Conservation (phyloP, 2,888 invertebrate species). For the Prosopocoilus inquinatus region DNA sequence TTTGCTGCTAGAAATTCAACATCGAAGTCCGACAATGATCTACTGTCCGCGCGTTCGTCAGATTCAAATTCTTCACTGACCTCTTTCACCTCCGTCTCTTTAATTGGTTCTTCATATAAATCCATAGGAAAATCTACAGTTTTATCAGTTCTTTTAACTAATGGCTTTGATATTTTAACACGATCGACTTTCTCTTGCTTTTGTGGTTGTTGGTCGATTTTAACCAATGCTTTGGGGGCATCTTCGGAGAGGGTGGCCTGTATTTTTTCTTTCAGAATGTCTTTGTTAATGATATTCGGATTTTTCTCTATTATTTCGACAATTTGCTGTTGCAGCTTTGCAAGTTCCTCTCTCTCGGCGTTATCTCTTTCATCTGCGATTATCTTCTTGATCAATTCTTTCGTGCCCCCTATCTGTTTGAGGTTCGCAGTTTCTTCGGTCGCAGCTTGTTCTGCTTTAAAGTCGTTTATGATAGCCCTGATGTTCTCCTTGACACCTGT, state of each 20-base stretch:
- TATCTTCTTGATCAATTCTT: conserved; percentile 38
- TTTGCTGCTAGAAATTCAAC: conserved; percentile 42
- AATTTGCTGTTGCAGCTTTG: conserved; percentile 51
- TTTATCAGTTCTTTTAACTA: neutral
- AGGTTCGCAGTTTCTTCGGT: conserved; percentile 20
- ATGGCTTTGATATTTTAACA: conserved; percentile 3
- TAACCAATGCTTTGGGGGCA: conserved; percentile 15
- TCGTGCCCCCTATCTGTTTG: conserved; percentile 21
- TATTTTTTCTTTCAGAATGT: conserved; percentile 51
- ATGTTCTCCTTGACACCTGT: conserved; percentile 25
- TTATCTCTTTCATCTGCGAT: conserved; percentile 49
- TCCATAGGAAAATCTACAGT: conserved; percentile 1
- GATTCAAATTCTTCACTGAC: conserved; percentile 13
- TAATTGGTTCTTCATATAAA: conserved; percentile 1
- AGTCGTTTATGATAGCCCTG: conserved; percentile 41
- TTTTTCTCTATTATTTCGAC: conserved; percentile 52
- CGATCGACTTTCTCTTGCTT: conserved; percentile 10
- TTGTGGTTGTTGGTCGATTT: neutral
- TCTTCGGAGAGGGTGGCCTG: conserved; percentile 42
- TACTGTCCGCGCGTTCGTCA: conserved; percentile 8
- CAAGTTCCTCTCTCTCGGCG: conserved; percentile 52
- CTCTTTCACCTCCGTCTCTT: neutral
- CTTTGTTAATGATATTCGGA: conserved; percentile 53
- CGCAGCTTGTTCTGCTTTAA: conserved; percentile 34
- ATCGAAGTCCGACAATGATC: conserved; percentile 14